Evolutionary conservation across 2,113 vertebrate genomes (phyloP).

Genomic region (Platysternon megacephalum): DNA sequence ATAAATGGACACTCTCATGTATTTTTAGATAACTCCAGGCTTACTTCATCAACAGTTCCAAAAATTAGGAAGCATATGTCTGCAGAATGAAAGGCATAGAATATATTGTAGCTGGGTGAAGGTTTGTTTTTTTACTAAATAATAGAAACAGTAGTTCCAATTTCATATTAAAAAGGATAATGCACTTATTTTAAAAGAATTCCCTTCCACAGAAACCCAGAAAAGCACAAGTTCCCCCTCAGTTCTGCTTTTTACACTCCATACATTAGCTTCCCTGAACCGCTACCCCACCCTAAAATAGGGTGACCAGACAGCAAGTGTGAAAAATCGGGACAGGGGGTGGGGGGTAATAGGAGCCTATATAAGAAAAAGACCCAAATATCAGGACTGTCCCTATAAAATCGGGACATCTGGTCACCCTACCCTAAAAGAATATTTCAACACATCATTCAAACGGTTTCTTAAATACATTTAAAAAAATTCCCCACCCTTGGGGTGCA

Average conservation of each 20-base stretch:
- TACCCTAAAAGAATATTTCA: neutral
- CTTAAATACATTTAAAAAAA: neutral
- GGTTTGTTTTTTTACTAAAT: conserved; percentile 10
- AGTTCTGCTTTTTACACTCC: neutral
- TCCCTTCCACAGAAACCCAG: neutral
- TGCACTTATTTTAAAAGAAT: neutral
- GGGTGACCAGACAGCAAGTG: too few relatives aligned
- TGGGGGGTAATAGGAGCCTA: too few relatives aligned
- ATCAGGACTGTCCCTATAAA: too few relatives aligned
- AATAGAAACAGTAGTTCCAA: neutral
- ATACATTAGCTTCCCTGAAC: neutral
- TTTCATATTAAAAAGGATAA: neutral
- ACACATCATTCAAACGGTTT: neutral
- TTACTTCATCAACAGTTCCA: conserved; percentile 67
- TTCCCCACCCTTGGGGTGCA: neutral
- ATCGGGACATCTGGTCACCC: too few relatives aligned
- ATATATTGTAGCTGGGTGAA: conserved; percentile 35
- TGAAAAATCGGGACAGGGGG: too few relatives aligned
- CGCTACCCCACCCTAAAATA: neutral
- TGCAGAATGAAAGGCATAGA: conserved; percentile 58
- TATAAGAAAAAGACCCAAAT: too few relatives aligned
- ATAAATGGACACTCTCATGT: conserved; percentile 52
- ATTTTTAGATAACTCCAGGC: conserved; percentile 65
- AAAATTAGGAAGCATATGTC: conserved; percentile 65
- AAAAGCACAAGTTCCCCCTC: neutral